These are phyloP conservation scores for Anoura caudifer DNA, from an alignment of 2,113 vertebrate genomes.

Conservation along the genomic window DNA sequence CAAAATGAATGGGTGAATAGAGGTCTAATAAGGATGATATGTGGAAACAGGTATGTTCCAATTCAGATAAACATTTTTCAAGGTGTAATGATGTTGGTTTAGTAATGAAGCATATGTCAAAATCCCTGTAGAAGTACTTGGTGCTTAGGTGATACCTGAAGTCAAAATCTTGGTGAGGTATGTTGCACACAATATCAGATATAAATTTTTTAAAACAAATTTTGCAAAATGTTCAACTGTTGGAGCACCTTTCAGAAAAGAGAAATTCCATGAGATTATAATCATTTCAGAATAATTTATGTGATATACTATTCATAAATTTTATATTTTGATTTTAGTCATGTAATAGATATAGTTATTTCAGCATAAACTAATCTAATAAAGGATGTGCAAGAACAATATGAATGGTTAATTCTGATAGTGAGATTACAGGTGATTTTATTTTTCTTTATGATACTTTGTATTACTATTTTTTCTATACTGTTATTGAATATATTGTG, in stretches of 20 bases:
- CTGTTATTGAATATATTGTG: neutral
- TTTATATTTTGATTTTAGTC: slow-evolving; percentile 25
- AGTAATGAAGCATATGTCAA: neutral
- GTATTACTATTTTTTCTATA: neutral
- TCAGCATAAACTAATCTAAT: neutral
- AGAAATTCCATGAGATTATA: slow-evolving; percentile 34
- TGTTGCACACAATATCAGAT: neutral
- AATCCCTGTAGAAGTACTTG: neutral
- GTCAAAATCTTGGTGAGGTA: neutral
- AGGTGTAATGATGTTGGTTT: neutral
- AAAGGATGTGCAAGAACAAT: neutral
- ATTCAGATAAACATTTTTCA: neutral
- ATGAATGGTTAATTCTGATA: neutral
- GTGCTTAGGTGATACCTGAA: neutral
- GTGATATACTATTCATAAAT: neutral
- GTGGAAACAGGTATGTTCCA: neutral
- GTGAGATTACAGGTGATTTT: neutral
- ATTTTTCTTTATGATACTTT: neutral
- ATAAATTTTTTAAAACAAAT: neutral
- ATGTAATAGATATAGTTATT: neutral
- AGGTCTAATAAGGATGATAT: neutral
- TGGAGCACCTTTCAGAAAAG: slow-evolving; percentile 26
- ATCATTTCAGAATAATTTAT: slow-evolving; percentile 38
- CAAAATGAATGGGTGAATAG: neutral
- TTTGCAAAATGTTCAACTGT: slow-evolving; percentile 1